Evolutionary conservation across 2,797 vertebrate species (phyloP).

Genomic region (Scolopax bukidnonensis): DNA sequence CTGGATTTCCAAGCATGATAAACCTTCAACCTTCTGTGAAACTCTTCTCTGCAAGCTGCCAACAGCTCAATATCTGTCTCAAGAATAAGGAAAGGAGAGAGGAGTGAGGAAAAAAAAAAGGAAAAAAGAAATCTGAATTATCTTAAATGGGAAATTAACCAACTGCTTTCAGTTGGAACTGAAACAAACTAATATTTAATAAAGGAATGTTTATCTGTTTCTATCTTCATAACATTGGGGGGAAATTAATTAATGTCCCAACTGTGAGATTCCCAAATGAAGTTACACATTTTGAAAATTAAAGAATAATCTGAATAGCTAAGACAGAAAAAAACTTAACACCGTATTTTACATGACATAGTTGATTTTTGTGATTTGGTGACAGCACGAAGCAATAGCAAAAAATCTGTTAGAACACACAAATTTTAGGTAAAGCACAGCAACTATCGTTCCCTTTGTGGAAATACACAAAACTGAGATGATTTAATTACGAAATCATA

Average conservation of each 20-base stretch:
- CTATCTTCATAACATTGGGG: neutral
- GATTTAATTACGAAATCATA: neutral
- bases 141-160: neutral
- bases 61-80: constrained; percentile 92
- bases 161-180: neutral
- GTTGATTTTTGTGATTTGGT: neutral
- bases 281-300: neutral
- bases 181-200: neutral
- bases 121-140: neutral
- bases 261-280: neutral
- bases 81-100: neutral
- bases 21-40: constrained; percentile 96
- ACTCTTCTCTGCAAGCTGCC: constrained; percentile 97
- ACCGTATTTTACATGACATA: neutral
- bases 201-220: neutral
- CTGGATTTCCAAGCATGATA: constrained; percentile 99
- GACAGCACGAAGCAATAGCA: neutral
- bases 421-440: neutral
- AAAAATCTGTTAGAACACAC: neutral
- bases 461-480: neutral
- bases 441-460: neutral
- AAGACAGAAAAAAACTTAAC: neutral
- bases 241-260: neutral
- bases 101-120: neutral
- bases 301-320: neutral